A percentile compares a stretch with the other conserved stretches of the same genome.
These are phyloP conservation scores for Cirrhinus mrigala DNA, from an alignment of 2,797 vertebrate genomes.

Conservation along the genomic window DNA sequence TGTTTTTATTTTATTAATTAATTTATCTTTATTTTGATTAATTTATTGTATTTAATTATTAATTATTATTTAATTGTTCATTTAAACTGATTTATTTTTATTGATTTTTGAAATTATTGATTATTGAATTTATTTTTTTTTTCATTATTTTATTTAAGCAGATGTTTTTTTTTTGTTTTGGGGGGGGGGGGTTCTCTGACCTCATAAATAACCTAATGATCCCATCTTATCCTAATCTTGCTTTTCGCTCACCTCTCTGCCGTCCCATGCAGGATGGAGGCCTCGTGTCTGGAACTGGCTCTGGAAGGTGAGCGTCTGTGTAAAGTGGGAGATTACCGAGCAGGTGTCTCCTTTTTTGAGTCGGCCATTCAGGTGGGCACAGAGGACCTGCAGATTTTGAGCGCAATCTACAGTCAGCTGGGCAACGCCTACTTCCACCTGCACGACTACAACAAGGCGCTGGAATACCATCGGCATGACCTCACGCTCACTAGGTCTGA, in stretches of 20 bases:
- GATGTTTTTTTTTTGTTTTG: not conserved
- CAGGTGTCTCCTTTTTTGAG: conserved; percentile 93
- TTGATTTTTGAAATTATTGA: no score
- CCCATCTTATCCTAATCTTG: not conserved
- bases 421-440: conserved; percentile 98
- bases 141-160: no score
- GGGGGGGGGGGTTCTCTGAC: not conserved
- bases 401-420: conserved; percentile 97
- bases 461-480: conserved; percentile 96
- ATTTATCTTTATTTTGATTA: not conserved
- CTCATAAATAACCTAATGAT: not conserved
- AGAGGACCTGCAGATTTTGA: conserved; percentile 96
- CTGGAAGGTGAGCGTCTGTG: conserved; percentile 94
- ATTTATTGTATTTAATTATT: not conserved
- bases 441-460: conserved; percentile 91
- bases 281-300: conserved; percentile 94
- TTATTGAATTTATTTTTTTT: no score
- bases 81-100: no score
- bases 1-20: not conserved
- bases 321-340: conserved; percentile 88
- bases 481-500: conserved; percentile 89
- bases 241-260: not conserved
- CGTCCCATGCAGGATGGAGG: conserved; percentile 87
- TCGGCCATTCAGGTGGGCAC: conserved; percentile 96
- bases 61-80: no score